Base-by-base conservation (phyloP, 2,113 vertebrate genomes). In the Verasper variegatus region DNA sequence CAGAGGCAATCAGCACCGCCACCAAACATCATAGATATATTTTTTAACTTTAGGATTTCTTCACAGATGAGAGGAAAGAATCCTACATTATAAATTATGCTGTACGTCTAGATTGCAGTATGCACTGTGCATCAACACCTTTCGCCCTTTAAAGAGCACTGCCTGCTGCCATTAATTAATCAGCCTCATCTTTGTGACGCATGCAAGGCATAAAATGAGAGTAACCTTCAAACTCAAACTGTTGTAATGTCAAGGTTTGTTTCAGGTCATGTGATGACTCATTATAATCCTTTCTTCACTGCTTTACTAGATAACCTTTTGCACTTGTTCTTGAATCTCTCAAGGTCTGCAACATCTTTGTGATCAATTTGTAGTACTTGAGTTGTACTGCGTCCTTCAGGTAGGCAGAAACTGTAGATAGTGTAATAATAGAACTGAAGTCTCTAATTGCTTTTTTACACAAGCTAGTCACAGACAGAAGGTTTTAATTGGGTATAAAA, bases 401-500 rank as follows among this genome's bases (percentile, higher is more conserved):
- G 17, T 51, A 51, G 4, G 49, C 17, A 51, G 49, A 31, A 6
- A 31, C 31, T 31, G 6, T 37, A 51, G 17, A 7, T 7, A 17
- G 51, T 54, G 51, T n/a, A 21, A 1, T 21, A 54, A 54, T n/a
- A 54, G 14, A 54, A 54, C 14, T 54, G 2, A 20, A n/a, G 51
- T 54, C 51, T 8, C 51, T n/a, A n/a, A 54, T 54, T 20, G 20
- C 20, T 21, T 21, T 54, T 52, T 54, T n/a, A 54, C 8, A 21
- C 18, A 54, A 20, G 4, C 51, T 52, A 52, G 13, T 52, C 20
- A 3, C 51, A 56, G 18, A 1, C 23, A 42, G 40, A 68, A 70
- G 67, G 21, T 57, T 52, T 37, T 74, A 14, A 71, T 58, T 57
- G 3, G 20, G 9, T 14, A 63, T 59, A 47, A 76, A 64, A 60